Conservation (phyloP, 2,113 vertebrate genomes). For the Pedionomus torquatus region DNA sequence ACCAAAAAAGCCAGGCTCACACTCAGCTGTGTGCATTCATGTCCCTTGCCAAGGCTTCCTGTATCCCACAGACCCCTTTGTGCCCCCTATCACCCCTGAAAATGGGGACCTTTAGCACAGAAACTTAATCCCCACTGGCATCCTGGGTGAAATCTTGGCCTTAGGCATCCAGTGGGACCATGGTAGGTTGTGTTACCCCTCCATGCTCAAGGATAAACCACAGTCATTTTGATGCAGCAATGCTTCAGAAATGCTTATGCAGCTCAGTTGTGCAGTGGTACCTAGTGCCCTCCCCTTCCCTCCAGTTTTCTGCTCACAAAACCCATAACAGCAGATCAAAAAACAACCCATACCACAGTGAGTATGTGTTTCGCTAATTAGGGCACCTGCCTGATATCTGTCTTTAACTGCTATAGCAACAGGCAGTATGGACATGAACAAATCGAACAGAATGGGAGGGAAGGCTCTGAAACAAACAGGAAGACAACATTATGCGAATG, state of each 20-base stretch:
- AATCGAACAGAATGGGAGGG: background rate
- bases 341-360: background rate
- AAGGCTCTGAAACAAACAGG: background rate
- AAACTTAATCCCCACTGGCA: fast-evolving
- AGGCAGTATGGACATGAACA: background rate
- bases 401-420: background rate
- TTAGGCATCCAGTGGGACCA: background rate
- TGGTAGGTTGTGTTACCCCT: fast-evolving
- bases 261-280: fast-evolving
- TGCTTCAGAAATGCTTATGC: fast-evolving
- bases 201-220: background rate
- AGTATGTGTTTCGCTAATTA: background rate
- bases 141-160: background rate
- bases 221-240: background rate
- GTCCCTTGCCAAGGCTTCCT: background rate
- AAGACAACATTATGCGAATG: background rate
- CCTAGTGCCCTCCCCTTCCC: fast-evolving
- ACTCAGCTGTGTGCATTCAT: fast-evolving
- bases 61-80: background rate
- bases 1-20: background rate
- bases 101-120: background rate
- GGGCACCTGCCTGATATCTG: background rate
- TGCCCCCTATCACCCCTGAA: background rate
- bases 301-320: background rate
- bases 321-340: background rate